These are phyloP conservation scores for Drosophila kokeensis DNA, from an alignment of 2,888 invertebrate species.

Conservation along the genomic window DNA sequence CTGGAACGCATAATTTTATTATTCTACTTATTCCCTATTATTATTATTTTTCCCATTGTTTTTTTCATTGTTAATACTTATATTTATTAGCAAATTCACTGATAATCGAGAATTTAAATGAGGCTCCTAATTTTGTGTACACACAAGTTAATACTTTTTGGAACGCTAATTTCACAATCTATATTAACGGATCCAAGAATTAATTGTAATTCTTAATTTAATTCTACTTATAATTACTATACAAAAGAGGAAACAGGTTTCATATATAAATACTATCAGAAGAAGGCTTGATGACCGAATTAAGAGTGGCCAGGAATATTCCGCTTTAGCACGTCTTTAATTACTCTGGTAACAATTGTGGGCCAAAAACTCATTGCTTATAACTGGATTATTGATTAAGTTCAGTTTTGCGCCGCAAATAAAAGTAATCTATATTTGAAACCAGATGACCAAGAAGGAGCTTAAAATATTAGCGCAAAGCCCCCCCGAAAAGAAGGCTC, in stretches of 20 bases:
- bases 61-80: too few relatives aligned
- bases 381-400: not conserved
- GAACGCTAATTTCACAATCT: not conserved
- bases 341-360: not conserved
- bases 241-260: too few relatives aligned
- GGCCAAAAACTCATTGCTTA: not conserved
- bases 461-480: not conserved
- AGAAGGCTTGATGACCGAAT: rapidly evolving
- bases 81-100: not conserved
- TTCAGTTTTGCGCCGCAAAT: not conserved
- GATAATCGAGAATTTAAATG: not conserved
- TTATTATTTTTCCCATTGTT: not conserved
- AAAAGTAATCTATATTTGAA: not conserved
- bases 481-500: not conserved
- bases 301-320: not conserved
- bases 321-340: not conserved
- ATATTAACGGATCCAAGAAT: too few relatives aligned
- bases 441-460: not conserved
- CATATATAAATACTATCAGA: not conserved
- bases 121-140: not conserved
- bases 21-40: not conserved
- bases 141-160: not conserved
- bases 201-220: too few relatives aligned
- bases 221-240: too few relatives aligned
- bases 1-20: not conserved